Evolutionary conservation across 2,113 vertebrate species (phyloP).

Genomic region (Lepus timidus): DNA sequence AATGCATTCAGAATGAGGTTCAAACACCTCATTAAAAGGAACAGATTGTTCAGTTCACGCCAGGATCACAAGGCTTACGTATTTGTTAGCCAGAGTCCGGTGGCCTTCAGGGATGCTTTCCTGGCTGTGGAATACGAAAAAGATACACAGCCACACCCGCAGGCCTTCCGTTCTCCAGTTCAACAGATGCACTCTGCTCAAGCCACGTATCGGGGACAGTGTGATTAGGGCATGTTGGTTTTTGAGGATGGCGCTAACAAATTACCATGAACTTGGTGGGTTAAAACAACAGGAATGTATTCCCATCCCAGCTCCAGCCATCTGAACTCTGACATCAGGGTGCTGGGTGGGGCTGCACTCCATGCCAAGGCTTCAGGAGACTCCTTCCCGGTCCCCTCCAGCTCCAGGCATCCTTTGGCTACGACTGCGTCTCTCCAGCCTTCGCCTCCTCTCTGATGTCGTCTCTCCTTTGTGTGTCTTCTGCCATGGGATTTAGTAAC

Average conservation of each 20-base stretch:
- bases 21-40: constrained; percentile 86
- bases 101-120: constrained; percentile 66
- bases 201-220: not conserved
- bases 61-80: constrained; percentile 79
- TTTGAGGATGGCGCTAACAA: not conserved
- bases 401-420: not conserved
- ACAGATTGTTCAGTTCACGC: constrained; percentile 83
- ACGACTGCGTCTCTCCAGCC: not conserved
- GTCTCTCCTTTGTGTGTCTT: not conserved
- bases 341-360: not conserved
- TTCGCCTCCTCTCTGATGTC: not conserved
- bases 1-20: constrained; percentile 82
- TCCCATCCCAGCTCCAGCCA: not conserved
- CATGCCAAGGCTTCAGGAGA: not conserved
- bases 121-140: fast-evolving
- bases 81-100: constrained; percentile 64
- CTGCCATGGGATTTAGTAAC: not conserved
- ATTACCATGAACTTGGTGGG: not conserved
- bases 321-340: not conserved
- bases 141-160: not conserved
- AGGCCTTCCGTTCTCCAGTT: not conserved
- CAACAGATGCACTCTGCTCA: not conserved
- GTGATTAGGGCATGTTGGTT: not conserved
- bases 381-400: not conserved
- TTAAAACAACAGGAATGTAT: not conserved